Evolutionary conservation across 1,140 invertebrate genomes (phyloP).

Genomic region (Hermetia illucens): DNA sequence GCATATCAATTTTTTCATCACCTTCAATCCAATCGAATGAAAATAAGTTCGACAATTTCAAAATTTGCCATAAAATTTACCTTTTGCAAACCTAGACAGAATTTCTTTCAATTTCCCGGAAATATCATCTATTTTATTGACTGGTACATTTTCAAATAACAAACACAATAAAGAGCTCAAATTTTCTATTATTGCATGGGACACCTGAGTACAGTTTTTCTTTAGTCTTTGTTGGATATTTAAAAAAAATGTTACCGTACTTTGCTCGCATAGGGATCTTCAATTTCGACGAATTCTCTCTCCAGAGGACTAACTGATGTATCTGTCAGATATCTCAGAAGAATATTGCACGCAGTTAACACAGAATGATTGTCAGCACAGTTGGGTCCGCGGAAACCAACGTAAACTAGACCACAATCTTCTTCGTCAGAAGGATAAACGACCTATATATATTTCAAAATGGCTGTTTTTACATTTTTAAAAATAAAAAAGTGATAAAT

Average conservation of each 20-base stretch:
- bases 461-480: too few species aligned
- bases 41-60: background rate
- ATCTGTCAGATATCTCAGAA: conserved; percentile 73
- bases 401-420: conserved; percentile 63
- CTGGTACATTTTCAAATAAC: conserved; percentile 62
- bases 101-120: conserved; percentile 42
- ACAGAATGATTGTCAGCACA: conserved; percentile 38
- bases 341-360: conserved; percentile 47
- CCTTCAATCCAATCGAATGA: conserved; percentile 15
- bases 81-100: conserved; percentile 35
- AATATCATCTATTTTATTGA: conserved; percentile 46
- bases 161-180: conserved; percentile 52
- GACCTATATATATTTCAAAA: conserved; percentile 33
- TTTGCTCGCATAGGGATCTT: conserved; percentile 66
- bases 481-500: too few species aligned
- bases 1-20: conserved; percentile 54
- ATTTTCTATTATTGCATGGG: conserved; percentile 55
- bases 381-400: conserved; percentile 75
- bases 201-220: conserved; percentile 37
- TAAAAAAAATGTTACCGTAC: too few species aligned
- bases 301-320: conserved; percentile 72
- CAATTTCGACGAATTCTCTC: conserved; percentile 68
- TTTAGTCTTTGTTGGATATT: conserved; percentile 6
- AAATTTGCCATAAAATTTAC: background rate
- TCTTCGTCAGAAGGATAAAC: conserved; percentile 76